phyloP scores from a whole-genome alignment of 2,113 vertebrate species.

The Megaleporinus macrocephalus region DNA sequence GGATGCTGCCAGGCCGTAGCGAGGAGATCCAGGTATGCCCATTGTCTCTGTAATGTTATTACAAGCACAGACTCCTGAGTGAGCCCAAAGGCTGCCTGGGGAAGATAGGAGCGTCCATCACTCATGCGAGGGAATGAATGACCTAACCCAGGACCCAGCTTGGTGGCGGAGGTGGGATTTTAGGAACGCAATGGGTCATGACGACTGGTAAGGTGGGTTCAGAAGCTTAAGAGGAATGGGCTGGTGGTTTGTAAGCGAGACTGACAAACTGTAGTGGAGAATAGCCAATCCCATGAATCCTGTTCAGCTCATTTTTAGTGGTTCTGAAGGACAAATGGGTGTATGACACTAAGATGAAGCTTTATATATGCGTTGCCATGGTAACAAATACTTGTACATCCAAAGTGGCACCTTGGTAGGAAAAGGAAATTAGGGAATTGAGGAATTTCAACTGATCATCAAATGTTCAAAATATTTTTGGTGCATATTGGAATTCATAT shows the following conservation, averaged over 20 bases:
- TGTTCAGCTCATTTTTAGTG: too few relatives aligned
- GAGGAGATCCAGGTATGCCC: conserved; percentile 67
- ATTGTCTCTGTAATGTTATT: conserved; percentile 82
- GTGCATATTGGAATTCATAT: background rate
- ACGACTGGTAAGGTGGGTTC: conserved; percentile 68
- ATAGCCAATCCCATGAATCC: too few relatives aligned
- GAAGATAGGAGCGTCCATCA: conserved; percentile 71
- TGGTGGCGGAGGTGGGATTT: conserved; percentile 73
- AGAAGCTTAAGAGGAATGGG: background rate
- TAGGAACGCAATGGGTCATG: conserved; percentile 62
- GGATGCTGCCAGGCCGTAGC: conserved; percentile 22
- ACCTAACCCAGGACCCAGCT: conserved; percentile 75
- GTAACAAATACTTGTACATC: too few relatives aligned
- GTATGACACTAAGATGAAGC: too few relatives aligned
- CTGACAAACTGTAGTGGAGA: too few relatives aligned
- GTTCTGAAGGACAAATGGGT: too few relatives aligned
- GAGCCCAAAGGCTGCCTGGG: conserved; percentile 74
- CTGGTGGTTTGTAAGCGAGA: too few relatives aligned
- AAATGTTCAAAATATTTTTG: background rate
- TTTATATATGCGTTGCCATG: too few relatives aligned
- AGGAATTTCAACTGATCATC: too few relatives aligned
- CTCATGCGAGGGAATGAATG: conserved; percentile 59
- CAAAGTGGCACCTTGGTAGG: too few relatives aligned
- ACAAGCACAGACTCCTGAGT: conserved; percentile 74
- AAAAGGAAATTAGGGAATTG: too few relatives aligned